These are phyloP conservation scores for Cinclus cinclus DNA, from an alignment of 2,113 vertebrate species.

Conservation along the genomic window DNA sequence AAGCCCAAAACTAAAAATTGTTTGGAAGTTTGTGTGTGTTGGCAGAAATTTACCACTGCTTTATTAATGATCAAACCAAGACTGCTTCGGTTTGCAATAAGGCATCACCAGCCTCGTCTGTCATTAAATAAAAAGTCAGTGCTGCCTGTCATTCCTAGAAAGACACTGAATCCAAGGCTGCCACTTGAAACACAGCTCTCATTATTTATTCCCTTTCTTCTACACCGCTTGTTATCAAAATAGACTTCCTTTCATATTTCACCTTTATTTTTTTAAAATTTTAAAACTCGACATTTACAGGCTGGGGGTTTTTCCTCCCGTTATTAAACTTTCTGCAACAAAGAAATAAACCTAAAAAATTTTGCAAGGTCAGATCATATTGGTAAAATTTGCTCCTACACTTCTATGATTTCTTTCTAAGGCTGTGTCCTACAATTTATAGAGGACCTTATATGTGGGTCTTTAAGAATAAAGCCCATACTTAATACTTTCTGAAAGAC, in stretches of 20 bases:
- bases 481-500: background rate
- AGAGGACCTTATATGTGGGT: background rate
- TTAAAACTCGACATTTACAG: conserved; percentile 35
- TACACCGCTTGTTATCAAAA: conserved; percentile 25
- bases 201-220: conserved; percentile 70
- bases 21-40: background rate
- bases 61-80: background rate
- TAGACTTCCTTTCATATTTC: conserved; percentile 53
- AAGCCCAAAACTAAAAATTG: background rate
- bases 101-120: background rate
- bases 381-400: background rate
- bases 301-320: background rate
- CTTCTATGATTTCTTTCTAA: background rate
- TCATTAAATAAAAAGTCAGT: conserved; percentile 5
- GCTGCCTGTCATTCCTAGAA: conserved; percentile 27
- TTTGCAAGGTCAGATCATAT: background rate
- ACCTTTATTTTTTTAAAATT: background rate
- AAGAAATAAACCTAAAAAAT: background rate
- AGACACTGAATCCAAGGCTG: conserved; percentile 7
- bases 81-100: background rate
- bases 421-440: background rate
- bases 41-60: background rate
- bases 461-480: background rate
- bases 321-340: background rate
- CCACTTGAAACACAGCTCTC: conserved; percentile 34